Base-by-base conservation (phyloP, 2,113 vertebrate genomes). In the Saguinus midas region DNA sequence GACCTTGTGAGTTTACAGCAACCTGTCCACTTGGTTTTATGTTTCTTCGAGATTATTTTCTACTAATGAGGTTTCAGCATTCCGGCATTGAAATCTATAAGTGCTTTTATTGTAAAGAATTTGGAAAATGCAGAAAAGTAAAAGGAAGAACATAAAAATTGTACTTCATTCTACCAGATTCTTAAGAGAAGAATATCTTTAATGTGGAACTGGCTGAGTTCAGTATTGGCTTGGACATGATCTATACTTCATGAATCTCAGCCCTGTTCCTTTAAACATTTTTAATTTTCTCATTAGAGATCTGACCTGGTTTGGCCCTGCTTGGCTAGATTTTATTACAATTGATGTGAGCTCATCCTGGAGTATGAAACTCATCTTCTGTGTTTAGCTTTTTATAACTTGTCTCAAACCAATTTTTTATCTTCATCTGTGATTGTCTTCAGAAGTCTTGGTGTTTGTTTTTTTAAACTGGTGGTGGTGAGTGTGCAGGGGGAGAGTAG, bases 21-120 rank as follows among this genome's bases (percentile, higher is more conserved):
- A 21, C 61, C 3, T 57, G 37, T 93, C 76, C 25, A 32, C 55
- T 92, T 90, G 43, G 50, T 97, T 50, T 96, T 95, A 18, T 11
- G 73, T 97, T 94, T 96, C 80, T 95, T 93, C 89, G 78, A 80
- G 48, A 75, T 93, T 93, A 92, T 97, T 95, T 90, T 96, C 88
- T 96, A 17, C 73, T 94, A 57, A 45, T 81, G 10, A 89, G 20
- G 7, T 72, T 95, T 94, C 48, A 35, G 37, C 57, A 81, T 94
- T 97, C 12, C 6, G 45, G 12, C 35, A 40, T 70, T 64, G 18
- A 76, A 95, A 89, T n/a, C 45, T 40, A 52, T 88, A 81, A 93
- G 79, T 83, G 32, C 76, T 87, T 96, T 96, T 95, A 95, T 85
- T 94, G 21, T 82, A 72, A 95, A 88, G 32, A 92, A 90, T 92